phyloP scores from a whole-genome alignment of 2,888 invertebrate genomes.

The Myopa tessellatipennis region DNA sequence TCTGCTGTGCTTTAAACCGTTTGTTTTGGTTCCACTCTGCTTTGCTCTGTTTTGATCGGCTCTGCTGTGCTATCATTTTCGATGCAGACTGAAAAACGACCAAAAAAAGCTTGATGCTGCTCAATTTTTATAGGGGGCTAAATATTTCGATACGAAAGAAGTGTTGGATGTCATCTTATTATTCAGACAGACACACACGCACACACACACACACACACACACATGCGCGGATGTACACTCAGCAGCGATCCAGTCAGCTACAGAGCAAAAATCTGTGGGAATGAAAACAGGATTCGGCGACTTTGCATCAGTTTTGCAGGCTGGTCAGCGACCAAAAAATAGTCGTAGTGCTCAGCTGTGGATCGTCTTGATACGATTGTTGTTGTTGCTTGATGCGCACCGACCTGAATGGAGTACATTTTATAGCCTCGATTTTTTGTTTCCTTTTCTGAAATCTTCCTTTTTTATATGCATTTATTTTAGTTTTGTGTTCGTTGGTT shows the following conservation, averaged over 20 bases:
- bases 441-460: conserved; percentile 13
- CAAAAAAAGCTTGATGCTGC: conserved; percentile 20
- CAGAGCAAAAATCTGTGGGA: conserved; percentile 62
- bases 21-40: conserved; percentile 1
- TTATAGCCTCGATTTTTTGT: conserved; percentile 9
- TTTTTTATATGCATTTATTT: not conserved
- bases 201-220: conserved; percentile 26
- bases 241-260: conserved; percentile 5
- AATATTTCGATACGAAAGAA: conserved; percentile 56
- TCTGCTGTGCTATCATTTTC: not conserved
- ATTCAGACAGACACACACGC: conserved; percentile 50
- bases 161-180: conserved; percentile 70
- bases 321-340: conserved; percentile 28
- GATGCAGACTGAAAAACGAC: not conserved
- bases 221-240: not conserved
- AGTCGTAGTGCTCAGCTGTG: conserved; percentile 29
- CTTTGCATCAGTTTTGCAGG: conserved; percentile 37
- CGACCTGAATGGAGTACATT: conserved; percentile 24
- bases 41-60: not conserved
- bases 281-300: conserved; percentile 67
- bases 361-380: conserved; percentile 12
- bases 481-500: too few relatives aligned
- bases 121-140: conserved; percentile 34
- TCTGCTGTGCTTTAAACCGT: not conserved
- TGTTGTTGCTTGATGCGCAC: not conserved